These are phyloP conservation scores for Musca vetustissima DNA, from an alignment of 1,140 invertebrate species.

Conservation along the genomic window DNA sequence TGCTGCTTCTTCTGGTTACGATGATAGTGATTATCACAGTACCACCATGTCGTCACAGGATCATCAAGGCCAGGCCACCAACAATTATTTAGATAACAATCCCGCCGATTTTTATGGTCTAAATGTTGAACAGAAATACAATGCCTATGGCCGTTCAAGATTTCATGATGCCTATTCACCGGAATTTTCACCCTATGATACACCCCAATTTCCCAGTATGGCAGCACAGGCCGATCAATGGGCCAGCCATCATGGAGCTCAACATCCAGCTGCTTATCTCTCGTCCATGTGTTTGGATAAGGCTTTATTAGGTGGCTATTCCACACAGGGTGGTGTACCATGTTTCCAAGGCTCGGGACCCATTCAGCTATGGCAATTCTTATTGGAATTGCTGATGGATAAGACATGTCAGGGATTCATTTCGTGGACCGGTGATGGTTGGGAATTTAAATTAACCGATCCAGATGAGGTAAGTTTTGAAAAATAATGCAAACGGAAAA, in stretches of 20 bases:
- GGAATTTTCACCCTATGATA: constrained; percentile 64
- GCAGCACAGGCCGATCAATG: constrained; percentile 66
- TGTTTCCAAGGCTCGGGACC: constrained; percentile 77
- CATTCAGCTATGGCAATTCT: constrained; percentile 97
- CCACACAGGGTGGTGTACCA: constrained; percentile 51
- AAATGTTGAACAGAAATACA: constrained; percentile 64
- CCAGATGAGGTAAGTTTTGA: constrained; percentile 76
- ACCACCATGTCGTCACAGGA: constrained; percentile 59
- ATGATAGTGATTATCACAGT: constrained; percentile 52
- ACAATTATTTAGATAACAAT: constrained; percentile 43
- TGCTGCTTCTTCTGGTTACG: constrained; percentile 29
- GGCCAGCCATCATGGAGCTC: constrained; percentile 61
- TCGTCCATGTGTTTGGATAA: constrained; percentile 50
- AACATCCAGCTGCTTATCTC: constrained; percentile 52
- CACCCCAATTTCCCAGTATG: constrained; percentile 78
- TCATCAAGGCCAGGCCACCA: constrained; percentile 65
- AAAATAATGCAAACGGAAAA: too few species aligned
- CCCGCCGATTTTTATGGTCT: constrained; percentile 41
- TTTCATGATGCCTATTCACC: constrained; percentile 42
- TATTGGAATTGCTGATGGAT: constrained; percentile 93
- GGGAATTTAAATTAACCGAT: constrained; percentile 99
- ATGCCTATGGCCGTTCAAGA: constrained; percentile 35
- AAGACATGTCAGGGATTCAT: constrained; percentile 96
- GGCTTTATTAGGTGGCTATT: constrained; percentile 47
- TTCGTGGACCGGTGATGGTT: constrained; percentile 97